Evolutionary conservation across 2,797 vertebrate genomes (phyloP).

Genomic region (Adelosebastes latens): DNA sequence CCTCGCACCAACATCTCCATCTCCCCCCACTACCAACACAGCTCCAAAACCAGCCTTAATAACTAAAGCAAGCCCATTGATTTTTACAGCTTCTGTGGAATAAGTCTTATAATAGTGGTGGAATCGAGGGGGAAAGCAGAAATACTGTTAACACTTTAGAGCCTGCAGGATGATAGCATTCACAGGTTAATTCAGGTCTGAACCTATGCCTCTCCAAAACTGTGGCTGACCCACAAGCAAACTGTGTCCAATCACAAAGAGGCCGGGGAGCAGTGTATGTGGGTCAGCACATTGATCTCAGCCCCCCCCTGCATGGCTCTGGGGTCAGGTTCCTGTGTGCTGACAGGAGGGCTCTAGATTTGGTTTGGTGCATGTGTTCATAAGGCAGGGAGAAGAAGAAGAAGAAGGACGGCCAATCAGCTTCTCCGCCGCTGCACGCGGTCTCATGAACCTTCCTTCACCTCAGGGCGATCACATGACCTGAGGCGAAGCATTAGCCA

Average conservation of each 20-base stretch:
- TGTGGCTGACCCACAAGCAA: constrained; percentile 64
- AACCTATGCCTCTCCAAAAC: constrained; percentile 20
- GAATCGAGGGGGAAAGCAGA: constrained; percentile 35
- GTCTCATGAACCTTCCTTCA: constrained; percentile 63
- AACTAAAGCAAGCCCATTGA: constrained; percentile 62
- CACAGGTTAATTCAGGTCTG: constrained; percentile 30
- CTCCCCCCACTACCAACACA: constrained; percentile 42
- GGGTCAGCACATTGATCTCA: constrained; percentile 76
- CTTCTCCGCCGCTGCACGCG: constrained; percentile 39
- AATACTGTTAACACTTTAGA: constrained; percentile 31
- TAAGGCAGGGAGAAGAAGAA: background rate
- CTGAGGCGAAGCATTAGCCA: constrained; percentile 71
- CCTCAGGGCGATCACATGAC: constrained; percentile 70
- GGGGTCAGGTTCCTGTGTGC: constrained; percentile 60
- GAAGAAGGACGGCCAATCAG: constrained; percentile 18
- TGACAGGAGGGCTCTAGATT: constrained; percentile 34
- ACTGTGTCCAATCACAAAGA: constrained; percentile 58
- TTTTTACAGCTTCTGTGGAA: constrained; percentile 47
- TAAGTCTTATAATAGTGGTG: constrained; percentile 27
- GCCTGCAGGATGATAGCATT: background rate
- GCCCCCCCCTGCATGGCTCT: constrained; percentile 44
- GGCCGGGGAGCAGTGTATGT: constrained; percentile 60
- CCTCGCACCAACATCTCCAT: constrained; percentile 71
- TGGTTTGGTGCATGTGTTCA: background rate
- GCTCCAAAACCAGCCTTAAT: constrained; percentile 66